Percentiles rank a stretch among this genome's conserved stretches.
Evolutionary conservation across 1,140 invertebrate species (phyloP).

Genomic region (Heterodera schachtii): DNA sequence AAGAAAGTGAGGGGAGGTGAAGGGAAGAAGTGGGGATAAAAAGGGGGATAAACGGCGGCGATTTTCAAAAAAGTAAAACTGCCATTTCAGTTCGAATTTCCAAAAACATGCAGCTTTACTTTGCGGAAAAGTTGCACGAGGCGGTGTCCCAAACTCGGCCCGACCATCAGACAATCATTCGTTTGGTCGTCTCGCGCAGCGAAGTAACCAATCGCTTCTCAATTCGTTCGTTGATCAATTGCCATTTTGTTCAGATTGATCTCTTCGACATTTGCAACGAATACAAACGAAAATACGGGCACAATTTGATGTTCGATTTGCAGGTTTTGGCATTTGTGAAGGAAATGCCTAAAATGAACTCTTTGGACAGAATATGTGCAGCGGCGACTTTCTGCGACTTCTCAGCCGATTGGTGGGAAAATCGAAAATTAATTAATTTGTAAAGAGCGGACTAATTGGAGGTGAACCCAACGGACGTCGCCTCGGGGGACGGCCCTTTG

Average conservation of each 20-base stretch:
- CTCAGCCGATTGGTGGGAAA: constrained; percentile 33
- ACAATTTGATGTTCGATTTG: constrained; percentile 40
- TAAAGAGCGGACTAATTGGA: neutral
- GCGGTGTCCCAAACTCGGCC: constrained; percentile 53
- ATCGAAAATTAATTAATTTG: neutral
- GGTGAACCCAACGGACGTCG: constrained; percentile 35
- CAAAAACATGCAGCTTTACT: constrained; percentile 55
- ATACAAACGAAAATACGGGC: constrained; percentile 42
- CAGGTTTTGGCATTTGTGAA: constrained; percentile 32
- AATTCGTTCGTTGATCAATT: constrained; percentile 12
- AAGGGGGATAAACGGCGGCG: no score
- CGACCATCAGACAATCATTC: constrained; percentile 52
- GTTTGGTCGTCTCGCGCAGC: constrained; percentile 49
- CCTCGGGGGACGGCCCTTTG: constrained; percentile 33
- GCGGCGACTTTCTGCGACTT: constrained; percentile 51
- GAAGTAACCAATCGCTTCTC: constrained; percentile 31
- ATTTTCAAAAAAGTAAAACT: no score
- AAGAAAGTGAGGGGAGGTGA: no score
- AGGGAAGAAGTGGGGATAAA: no score
- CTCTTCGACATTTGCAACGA: constrained; percentile 49
- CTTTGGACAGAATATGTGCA: constrained; percentile 44
- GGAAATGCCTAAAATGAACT: neutral
- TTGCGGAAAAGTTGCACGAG: constrained; percentile 53
- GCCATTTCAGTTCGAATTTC: constrained; percentile 44
- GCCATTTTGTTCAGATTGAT: constrained; percentile 39